A percentile compares a stretch with the other conserved stretches of the same genome.
phyloP scores from a whole-genome alignment of 2,888 invertebrate species.

The Cenopis cana region DNA sequence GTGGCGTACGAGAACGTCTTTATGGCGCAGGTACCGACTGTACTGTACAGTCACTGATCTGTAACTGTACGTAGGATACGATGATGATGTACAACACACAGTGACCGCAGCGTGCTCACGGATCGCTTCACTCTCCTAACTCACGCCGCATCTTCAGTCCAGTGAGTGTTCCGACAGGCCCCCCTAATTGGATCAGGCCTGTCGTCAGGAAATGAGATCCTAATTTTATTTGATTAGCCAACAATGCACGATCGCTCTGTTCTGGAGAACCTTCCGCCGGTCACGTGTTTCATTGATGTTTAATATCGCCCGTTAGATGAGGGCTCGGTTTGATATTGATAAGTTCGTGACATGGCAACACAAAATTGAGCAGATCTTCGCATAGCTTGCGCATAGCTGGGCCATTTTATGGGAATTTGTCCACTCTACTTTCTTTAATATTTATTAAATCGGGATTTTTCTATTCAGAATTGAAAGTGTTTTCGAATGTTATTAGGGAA shows the following conservation, averaged over 20 bases:
- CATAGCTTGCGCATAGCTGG: too few species aligned
- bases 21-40: too few species aligned
- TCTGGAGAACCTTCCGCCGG: not conserved
- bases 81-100: too few species aligned
- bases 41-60: too few species aligned
- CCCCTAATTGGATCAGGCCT: constrained; percentile 45
- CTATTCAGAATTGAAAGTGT: too few species aligned
- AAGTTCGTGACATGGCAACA: not conserved
- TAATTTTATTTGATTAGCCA: constrained; percentile 46
- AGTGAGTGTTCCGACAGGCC: constrained; percentile 31
- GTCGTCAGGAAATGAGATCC: constrained; percentile 43
- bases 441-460: too few species aligned
- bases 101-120: not conserved
- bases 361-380: not conserved
- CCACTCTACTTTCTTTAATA: too few species aligned
- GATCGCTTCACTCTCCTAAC: constrained; percentile 1
- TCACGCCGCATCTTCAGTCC: not conserved
- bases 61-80: too few species aligned
- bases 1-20: too few species aligned
- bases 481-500: too few species aligned
- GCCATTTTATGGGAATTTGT: too few species aligned
- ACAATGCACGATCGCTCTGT: constrained; percentile 34
- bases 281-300: constrained; percentile 1
- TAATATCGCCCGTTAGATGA: not conserved
- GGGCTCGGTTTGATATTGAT: not conserved